Conservation (phyloP, 2,888 invertebrate species). For the Epicampocera succincta region DNA sequence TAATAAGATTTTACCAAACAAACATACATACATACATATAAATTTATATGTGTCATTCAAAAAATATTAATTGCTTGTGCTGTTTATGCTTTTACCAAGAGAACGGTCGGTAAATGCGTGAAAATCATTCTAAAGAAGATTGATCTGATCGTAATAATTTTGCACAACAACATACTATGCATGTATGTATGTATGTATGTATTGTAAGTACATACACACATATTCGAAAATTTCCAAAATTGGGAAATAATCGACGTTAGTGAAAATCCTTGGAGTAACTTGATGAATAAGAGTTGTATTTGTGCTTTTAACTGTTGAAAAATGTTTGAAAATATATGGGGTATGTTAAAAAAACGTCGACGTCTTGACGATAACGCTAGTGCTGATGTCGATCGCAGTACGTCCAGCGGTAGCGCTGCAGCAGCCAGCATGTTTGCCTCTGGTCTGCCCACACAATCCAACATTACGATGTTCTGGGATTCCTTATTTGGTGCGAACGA, state of each 20-base stretch:
- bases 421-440: slow-evolving; percentile 58
- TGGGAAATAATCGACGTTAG: background rate
- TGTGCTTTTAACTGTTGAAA: slow-evolving; percentile 4
- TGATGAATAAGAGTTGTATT: background rate
- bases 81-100: slow-evolving; percentile 33
- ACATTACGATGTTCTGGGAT: slow-evolving; percentile 63
- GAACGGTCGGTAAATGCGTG: slow-evolving; percentile 34
- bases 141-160: slow-evolving; percentile 32
- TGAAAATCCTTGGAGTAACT: background rate
- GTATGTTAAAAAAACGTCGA: slow-evolving; percentile 79
- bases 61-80: too few species aligned
- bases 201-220: too few species aligned
- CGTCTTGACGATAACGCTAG: slow-evolving; percentile 73
- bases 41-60: too few species aligned
- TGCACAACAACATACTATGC: too few species aligned
- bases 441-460: slow-evolving; percentile 57
- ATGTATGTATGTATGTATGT: too few species aligned
- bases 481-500: slow-evolving; percentile 60
- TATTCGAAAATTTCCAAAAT: background rate
- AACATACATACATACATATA: too few species aligned
- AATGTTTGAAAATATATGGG: slow-evolving; percentile 78
- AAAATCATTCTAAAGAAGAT: background rate
- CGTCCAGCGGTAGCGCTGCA: slow-evolving; percentile 51
- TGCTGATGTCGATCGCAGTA: slow-evolving; percentile 11
- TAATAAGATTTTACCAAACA: too few species aligned